These are phyloP conservation scores for Poeciliopsis presidionis DNA, from an alignment of 2,797 vertebrate genomes.

Conservation along the genomic window DNA sequence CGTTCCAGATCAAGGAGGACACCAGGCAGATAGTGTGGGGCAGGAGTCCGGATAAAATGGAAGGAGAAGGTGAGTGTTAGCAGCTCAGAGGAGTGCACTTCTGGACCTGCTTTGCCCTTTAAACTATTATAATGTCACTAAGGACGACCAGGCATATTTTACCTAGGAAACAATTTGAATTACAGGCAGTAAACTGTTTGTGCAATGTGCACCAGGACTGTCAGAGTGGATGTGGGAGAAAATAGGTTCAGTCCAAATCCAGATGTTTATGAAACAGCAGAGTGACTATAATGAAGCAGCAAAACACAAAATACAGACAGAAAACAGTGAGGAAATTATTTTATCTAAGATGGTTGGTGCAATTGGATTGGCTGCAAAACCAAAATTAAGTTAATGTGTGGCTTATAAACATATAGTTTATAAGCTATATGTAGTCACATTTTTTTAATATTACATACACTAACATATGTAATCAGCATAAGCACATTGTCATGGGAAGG, in stretches of 20 bases:
- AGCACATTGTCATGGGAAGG: neutral
- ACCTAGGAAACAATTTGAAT: neutral
- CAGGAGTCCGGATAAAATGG: constrained; percentile 83
- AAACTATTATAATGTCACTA: neutral
- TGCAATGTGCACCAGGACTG: neutral
- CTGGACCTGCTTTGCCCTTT: neutral
- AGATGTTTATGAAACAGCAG: neutral
- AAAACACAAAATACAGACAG: neutral
- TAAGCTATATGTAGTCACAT: neutral
- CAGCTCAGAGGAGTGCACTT: neutral
- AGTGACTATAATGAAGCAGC: neutral
- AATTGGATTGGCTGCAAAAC: neutral
- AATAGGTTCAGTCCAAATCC: neutral
- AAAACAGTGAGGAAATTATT: neutral
- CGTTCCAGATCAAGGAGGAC: constrained; percentile 84
- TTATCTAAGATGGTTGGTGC: neutral
- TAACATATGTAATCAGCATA: neutral
- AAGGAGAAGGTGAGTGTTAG: constrained; percentile 84
- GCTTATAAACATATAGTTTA: neutral
- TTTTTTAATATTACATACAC: neutral
- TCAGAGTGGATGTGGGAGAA: neutral
- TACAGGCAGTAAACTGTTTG: neutral
- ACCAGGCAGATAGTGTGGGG: constrained; percentile 85
- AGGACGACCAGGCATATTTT: neutral
- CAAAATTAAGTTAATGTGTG: neutral